A percentile compares a stretch with the other conserved stretches of the same genome.
Conservation (phyloP, 2,113 vertebrate genomes). For the Cromileptes altivelis region DNA sequence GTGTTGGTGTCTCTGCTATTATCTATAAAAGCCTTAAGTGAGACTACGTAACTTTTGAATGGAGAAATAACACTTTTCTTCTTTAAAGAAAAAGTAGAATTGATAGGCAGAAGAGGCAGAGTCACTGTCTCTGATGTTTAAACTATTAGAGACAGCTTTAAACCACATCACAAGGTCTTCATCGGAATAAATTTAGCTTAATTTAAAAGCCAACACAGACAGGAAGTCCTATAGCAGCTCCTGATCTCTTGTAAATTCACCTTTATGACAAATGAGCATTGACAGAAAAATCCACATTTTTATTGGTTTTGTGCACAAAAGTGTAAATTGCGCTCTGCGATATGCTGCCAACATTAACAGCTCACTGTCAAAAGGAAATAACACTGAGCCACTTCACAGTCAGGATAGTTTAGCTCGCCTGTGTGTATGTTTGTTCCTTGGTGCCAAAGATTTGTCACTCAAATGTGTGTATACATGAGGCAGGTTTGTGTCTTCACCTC, state of each 20-base stretch:
- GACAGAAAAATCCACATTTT: too few relatives aligned
- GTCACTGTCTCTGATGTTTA: background rate
- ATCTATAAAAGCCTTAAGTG: background rate
- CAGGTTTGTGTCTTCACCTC: constrained; percentile 23
- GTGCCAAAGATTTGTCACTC: background rate
- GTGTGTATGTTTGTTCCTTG: background rate
- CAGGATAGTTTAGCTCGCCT: background rate
- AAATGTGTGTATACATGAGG: background rate
- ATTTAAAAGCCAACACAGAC: background rate
- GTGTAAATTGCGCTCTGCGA: background rate
- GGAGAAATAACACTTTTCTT: background rate
- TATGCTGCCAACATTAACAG: constrained; percentile 13
- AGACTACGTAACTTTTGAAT: background rate
- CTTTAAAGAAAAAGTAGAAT: background rate
- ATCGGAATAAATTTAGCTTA: background rate
- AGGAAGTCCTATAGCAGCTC: background rate
- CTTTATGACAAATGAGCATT: background rate
- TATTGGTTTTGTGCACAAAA: too few relatives aligned
- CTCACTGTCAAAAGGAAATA: background rate
- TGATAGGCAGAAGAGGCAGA: background rate
- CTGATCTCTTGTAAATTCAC: background rate
- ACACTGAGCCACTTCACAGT: background rate
- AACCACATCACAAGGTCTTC: background rate
- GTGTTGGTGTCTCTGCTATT: background rate
- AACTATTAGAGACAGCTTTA: background rate